phyloP scores from a whole-genome alignment of 2,113 vertebrate genomes.

The Centropus bengalensis region DNA sequence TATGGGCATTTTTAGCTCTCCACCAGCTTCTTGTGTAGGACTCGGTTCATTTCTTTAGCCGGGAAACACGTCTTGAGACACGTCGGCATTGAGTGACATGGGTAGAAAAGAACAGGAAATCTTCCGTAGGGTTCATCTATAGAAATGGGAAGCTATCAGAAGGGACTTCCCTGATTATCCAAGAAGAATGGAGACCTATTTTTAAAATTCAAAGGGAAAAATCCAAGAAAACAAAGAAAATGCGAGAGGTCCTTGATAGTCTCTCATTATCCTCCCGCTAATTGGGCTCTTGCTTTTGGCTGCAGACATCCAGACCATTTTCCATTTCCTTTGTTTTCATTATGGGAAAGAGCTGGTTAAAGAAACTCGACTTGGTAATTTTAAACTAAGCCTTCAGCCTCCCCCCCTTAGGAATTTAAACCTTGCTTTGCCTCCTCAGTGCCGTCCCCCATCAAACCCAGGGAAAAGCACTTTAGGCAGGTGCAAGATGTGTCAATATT shows the following conservation, averaged over 20 bases:
- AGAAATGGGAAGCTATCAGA: slow-evolving; percentile 28
- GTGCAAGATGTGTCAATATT: slow-evolving; percentile 59
- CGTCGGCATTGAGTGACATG: background rate
- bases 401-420: slow-evolving; percentile 34
- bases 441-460: background rate
- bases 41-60: background rate
- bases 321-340: slow-evolving; percentile 64
- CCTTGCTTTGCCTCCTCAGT: background rate
- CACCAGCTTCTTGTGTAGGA: background rate
- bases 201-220: slow-evolving; percentile 51
- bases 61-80: slow-evolving; percentile 8
- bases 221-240: slow-evolving; percentile 57
- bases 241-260: slow-evolving; percentile 47
- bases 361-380: slow-evolving; percentile 21
- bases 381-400: slow-evolving; percentile 25
- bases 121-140: slow-evolving; percentile 11
- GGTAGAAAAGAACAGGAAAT: slow-evolving; percentile 22
- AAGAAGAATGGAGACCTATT: slow-evolving; percentile 44
- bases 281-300: slow-evolving; percentile 60
- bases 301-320: slow-evolving; percentile 58
- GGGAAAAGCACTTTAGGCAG: slow-evolving; percentile 60
- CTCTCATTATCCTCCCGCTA: slow-evolving; percentile 26
- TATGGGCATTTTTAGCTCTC: background rate
- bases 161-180: slow-evolving; percentile 36
- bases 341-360: slow-evolving; percentile 50